Conservation (phyloP, 2,888 invertebrate genomes). For the Drosophila testacea region DNA sequence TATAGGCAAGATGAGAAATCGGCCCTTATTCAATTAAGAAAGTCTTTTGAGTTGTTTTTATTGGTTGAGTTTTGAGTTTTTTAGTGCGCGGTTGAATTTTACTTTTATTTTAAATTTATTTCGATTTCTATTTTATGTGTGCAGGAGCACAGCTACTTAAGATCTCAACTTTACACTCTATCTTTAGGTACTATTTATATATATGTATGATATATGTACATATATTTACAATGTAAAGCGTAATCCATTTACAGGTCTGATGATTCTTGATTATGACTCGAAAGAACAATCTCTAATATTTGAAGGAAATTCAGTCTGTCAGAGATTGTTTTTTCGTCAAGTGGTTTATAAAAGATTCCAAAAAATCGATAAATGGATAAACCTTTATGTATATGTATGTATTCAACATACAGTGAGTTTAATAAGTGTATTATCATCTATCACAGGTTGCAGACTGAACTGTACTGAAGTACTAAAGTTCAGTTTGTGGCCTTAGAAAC, state of each 20-base stretch:
- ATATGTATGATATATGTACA: slow-evolving; percentile 10
- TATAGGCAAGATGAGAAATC: not conserved
- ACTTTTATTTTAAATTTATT: not conserved
- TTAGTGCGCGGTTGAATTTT: not conserved
- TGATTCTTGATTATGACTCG: too few species aligned
- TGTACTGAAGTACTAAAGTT: not conserved
- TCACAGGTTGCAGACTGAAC: not conserved
- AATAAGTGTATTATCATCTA: not conserved
- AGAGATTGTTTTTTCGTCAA: too few species aligned
- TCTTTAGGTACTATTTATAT: not conserved
- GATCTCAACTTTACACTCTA: not conserved
- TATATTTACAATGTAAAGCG: not conserved
- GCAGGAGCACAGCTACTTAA: not conserved
- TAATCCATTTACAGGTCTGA: too few species aligned
- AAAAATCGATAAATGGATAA: not conserved
- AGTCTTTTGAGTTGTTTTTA: slow-evolving; percentile 8
- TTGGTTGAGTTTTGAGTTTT: slow-evolving; percentile 5
- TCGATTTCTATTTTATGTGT: not conserved
- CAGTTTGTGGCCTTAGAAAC: not conserved
- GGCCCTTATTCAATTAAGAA: not conserved
- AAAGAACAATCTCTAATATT: too few species aligned
- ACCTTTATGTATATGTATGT: not conserved
- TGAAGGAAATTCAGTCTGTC: too few species aligned
- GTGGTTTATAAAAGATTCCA: too few species aligned
- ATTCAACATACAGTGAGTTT: not conserved